These are phyloP conservation scores for Enteromius argenteus DNA, from an alignment of 2,797 vertebrate species.

Conservation along the genomic window DNA sequence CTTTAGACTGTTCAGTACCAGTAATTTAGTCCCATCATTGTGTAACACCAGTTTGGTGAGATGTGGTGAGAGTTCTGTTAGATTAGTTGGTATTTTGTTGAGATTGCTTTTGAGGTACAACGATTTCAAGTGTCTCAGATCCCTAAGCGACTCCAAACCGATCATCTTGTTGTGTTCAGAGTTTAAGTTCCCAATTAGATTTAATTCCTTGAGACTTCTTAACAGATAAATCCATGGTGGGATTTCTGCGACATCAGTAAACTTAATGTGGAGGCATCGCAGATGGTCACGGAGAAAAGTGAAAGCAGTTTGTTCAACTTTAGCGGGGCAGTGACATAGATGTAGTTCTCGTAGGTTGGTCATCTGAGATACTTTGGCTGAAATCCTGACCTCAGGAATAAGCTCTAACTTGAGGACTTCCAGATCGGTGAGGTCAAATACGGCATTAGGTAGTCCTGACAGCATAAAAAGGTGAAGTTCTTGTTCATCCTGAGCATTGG, in stretches of 20 bases:
- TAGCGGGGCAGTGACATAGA: constrained; percentile 93
- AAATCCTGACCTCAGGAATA: constrained; percentile 94
- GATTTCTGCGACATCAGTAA: constrained; percentile 96
- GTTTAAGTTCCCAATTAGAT: constrained; percentile 92
- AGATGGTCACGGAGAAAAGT: constrained; percentile 95
- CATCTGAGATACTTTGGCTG: constrained; percentile 96
- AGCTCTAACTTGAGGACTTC: constrained; percentile 95
- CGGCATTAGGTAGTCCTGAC: constrained; percentile 92
- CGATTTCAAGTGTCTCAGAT: constrained; percentile 90
- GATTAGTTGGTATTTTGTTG: constrained; percentile 95
- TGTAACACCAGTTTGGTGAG: constrained; percentile 91
- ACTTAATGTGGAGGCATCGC: constrained; percentile 94
- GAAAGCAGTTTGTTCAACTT: constrained; percentile 95
- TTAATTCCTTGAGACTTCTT: constrained; percentile 91
- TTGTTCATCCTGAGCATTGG: constrained; percentile 91
- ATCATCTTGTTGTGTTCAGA: constrained; percentile 99
- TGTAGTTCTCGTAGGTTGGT: constrained; percentile 93
- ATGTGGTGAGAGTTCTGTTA: constrained; percentile 94
- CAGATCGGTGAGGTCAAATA: constrained; percentile 94
- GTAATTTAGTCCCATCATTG: constrained; percentile 94
- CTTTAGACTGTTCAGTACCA: constrained; percentile 96
- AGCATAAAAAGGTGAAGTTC: constrained; percentile 96
- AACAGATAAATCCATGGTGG: constrained; percentile 95
- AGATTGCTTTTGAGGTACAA: constrained; percentile 96
- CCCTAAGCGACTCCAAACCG: constrained; percentile 93